Evolutionary conservation across 2,797 vertebrate species (phyloP), one percentile per base, ranked within the genome.

Genomic region (Onychomys arenicola): DNA sequence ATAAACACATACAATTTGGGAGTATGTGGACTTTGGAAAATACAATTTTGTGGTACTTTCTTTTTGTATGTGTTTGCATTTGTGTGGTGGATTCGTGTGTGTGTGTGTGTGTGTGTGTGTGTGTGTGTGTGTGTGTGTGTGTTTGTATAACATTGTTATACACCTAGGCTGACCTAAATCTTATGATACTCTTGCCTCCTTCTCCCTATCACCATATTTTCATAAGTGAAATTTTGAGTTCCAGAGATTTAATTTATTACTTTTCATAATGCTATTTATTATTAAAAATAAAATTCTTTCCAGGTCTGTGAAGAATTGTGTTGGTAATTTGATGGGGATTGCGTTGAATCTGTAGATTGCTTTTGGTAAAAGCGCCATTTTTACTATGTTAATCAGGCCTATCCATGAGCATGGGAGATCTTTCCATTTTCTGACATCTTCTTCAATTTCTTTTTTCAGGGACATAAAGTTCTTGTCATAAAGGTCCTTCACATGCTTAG

Each of bases 221-320:
- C 71, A 55, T 75, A 89, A 73, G 81, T 86, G 21, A 92, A 91
- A 80, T 89, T 8, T 23, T 95, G 43, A 78, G 29, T 21, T 78
- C 46, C 14, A 92, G 52, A 71, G 43, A n/a, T n/a, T 23, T 6
- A 43, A 25, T 43, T 75, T 27, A 75, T 27, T 71, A 37, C 37
- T 37, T 71, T 37, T 71, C n/a, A 71, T 37, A 71, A 37, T 40
- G 12, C 12, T 73, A 37, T 13, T 75, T 75, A 12, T 75, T 75
- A 27, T 75, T 14, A 37, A 75, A 43, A 43, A 75, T 27, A 75
- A 40, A 21, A 10, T 75, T 27, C 2, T 10, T 75, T 43, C 27
- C 40, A 40, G n/a, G n/a, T n/a, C n/a, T n/a, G n/a, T n/a, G n/a
- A n/a, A n/a, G n/a, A n/a, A n/a, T n/a, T n/a, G n/a, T n/a, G n/a